Evolutionary conservation across 1,140 invertebrate species (phyloP).

Genomic region (Drosophila lini): DNA sequence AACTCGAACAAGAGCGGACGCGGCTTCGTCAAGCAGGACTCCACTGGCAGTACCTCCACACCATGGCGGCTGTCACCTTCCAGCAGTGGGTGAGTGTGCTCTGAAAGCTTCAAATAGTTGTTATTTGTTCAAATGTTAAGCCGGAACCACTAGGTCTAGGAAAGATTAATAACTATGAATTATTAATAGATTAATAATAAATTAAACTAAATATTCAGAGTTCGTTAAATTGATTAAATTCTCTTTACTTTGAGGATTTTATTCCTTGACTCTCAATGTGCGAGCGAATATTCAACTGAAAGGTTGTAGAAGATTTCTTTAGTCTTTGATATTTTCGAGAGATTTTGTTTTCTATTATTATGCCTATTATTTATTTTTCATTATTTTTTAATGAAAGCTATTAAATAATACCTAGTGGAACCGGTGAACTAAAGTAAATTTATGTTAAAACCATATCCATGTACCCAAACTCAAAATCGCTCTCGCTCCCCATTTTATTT

Average conservation of each 20-base stretch:
- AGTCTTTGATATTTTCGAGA: too few species aligned
- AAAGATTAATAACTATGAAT: background rate
- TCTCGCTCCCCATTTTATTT: constrained; percentile 56
- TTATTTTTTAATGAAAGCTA: background rate
- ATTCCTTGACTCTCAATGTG: too few species aligned
- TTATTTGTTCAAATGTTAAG: background rate
- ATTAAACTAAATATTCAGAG: background rate
- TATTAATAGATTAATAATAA: background rate
- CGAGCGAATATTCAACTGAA: too few species aligned
- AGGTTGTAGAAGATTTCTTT: too few species aligned
- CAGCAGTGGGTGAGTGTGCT: constrained; percentile 90
- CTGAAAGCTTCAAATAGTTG: background rate
- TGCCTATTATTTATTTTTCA: too few species aligned
- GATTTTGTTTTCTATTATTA: too few species aligned
- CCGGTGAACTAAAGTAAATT: constrained; percentile 13
- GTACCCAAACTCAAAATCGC: constrained; percentile 51
- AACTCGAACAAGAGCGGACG: constrained; percentile 74
- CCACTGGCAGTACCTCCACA: constrained; percentile 87
- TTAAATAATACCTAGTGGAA: constrained; percentile 2
- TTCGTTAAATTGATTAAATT: too few species aligned
- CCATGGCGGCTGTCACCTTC: constrained; percentile 91
- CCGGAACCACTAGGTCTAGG: constrained; percentile 16
- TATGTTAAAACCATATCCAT: constrained; percentile 23
- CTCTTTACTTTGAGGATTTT: too few species aligned
- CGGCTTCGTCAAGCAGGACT: constrained; percentile 90